A percentile compares a stretch with the other conserved stretches of the same genome.
phyloP scores from a whole-genome alignment of 2,888 invertebrate genomes.

The Graphium colonna region DNA sequence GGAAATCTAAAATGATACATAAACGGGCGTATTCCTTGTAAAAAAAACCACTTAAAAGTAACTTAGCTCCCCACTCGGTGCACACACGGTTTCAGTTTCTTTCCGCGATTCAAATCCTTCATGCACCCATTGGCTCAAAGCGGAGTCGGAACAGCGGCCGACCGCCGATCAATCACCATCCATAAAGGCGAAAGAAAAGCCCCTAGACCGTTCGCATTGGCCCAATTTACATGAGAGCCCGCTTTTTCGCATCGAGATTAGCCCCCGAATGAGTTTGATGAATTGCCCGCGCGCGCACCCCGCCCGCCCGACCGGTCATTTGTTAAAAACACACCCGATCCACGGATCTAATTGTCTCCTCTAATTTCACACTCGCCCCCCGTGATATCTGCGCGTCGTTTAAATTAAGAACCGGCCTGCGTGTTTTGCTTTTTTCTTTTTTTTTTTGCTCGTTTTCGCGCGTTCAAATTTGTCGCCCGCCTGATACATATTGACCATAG shows the following conservation, averaged over 20 bases:
- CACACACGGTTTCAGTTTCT: background rate
- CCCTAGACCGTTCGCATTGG: constrained; percentile 77
- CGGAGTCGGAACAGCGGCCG: constrained; percentile 72
- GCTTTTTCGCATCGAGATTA: constrained; percentile 79
- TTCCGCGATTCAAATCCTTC: constrained; percentile 38
- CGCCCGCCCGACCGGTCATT: constrained; percentile 65
- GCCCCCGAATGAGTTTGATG: constrained; percentile 79
- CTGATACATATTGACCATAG: no score
- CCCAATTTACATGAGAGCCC: constrained; percentile 80
- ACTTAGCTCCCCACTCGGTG: background rate
- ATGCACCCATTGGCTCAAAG: constrained; percentile 59
- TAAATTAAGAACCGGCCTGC: constrained; percentile 45
- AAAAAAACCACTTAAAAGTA: no score
- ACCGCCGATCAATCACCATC: constrained; percentile 79
- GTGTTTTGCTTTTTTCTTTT: constrained; percentile 10
- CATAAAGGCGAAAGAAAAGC: constrained; percentile 79
- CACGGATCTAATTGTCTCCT: constrained; percentile 79
- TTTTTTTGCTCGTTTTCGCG: background rate
- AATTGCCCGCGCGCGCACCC: constrained; percentile 61
- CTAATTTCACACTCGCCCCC: constrained; percentile 74
- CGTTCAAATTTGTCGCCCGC: background rate
- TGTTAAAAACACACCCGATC: constrained; percentile 80
- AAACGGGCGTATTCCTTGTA: no score
- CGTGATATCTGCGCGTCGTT: constrained; percentile 64
- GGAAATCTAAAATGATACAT: no score